phyloP scores from a whole-genome alignment of 2,797 vertebrate species.

The Knipowitschia caucasica region DNA sequence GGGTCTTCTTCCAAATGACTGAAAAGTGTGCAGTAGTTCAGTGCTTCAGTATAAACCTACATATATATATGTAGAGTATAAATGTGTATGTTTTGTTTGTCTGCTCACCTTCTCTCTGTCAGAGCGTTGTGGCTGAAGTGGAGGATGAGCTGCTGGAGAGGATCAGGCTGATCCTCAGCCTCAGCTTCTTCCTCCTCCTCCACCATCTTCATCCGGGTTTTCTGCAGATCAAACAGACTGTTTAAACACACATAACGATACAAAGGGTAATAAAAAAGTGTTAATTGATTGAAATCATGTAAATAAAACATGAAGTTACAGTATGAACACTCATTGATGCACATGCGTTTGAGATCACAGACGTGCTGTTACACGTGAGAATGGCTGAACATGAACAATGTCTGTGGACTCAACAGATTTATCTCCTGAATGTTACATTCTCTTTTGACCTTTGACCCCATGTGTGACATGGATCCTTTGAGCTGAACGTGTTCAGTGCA shows the following conservation, averaged over 20 bases:
- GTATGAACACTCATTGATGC: conserved; percentile 24
- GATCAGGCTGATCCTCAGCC: conserved; percentile 85
- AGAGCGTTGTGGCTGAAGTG: conserved; percentile 96
- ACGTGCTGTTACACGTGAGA: conserved; percentile 51
- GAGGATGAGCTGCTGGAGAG: conserved; percentile 97
- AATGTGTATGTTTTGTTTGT: neutral
- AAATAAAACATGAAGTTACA: too few species aligned
- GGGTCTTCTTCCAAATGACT: conserved; percentile 91
- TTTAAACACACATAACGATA: conserved; percentile 21
- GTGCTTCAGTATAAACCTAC: neutral
- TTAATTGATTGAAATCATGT: too few species aligned
- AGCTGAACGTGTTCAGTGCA: conserved; percentile 43
- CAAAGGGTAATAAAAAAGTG: too few species aligned
- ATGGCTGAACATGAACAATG: conserved; percentile 50
- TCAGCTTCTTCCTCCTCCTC: conserved; percentile 94
- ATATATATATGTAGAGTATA: too few species aligned
- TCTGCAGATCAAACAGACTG: conserved; percentile 72
- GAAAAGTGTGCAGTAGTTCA: conserved; percentile 21
- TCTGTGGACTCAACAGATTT: neutral
- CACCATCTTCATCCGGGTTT: conserved; percentile 83
- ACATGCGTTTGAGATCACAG: conserved; percentile 60
- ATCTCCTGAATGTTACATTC: neutral
- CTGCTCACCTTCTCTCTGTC: conserved; percentile 86
- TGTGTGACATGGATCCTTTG: conserved; percentile 11
- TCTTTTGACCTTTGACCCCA: neutral